These are phyloP conservation scores for Puma concolor DNA, from an alignment of 2,113 vertebrate genomes.

Conservation along the genomic window DNA sequence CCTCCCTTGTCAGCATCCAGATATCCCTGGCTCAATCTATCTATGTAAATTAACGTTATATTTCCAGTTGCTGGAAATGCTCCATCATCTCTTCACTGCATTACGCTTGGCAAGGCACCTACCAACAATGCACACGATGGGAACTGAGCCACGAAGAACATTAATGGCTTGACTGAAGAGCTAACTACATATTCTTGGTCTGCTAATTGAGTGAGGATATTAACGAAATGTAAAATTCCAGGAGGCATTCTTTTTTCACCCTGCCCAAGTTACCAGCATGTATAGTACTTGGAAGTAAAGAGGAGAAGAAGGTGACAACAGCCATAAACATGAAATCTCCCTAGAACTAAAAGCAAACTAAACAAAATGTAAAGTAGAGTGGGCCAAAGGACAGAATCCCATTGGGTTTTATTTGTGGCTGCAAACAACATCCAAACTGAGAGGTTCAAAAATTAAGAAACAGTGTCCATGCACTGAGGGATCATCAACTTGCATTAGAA, in stretches of 20 bases:
- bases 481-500: constrained; percentile 51
- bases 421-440: constrained; percentile 71
- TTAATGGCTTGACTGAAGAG: not conserved
- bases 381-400: constrained; percentile 13
- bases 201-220: not conserved
- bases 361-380: constrained; percentile 59
- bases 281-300: constrained; percentile 1
- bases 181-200: not conserved
- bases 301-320: not conserved
- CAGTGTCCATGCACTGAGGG: constrained; percentile 78
- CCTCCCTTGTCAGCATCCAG: constrained; percentile 18
- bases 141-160: constrained; percentile 36
- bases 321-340: not conserved
- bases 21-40: not conserved
- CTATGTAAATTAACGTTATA: not conserved
- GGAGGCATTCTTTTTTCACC: not conserved
- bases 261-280: not conserved
- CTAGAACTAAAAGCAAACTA: constrained; percentile 38
- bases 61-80: constrained; percentile 35
- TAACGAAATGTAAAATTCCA: not conserved
- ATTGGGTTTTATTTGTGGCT: constrained; percentile 78
- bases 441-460: constrained; percentile 65
- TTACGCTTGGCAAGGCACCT: constrained; percentile 4
- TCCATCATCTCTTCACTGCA: not conserved
- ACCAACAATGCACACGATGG: not conserved